A percentile compares a stretch with the other conserved stretches of the same genome.
phyloP scores from a whole-genome alignment of 2,888 invertebrate species.

The Brachyptera putata region DNA sequence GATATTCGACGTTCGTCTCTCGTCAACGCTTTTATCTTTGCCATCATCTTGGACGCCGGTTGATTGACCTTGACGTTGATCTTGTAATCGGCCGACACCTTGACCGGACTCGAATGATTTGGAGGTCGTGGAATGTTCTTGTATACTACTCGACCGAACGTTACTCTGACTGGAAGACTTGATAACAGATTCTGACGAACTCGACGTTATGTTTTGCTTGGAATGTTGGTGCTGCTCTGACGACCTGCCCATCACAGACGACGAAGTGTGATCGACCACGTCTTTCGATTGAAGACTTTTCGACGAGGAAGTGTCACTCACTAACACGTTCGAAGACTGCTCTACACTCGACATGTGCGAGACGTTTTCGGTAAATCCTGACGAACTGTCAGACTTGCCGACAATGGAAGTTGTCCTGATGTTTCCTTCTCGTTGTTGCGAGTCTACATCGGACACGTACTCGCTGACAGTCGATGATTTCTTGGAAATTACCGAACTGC shows the following conservation, averaged over 20 bases:
- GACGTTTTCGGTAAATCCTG: neutral
- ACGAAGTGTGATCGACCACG: neutral
- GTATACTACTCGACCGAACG: neutral
- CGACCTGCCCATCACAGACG: neutral
- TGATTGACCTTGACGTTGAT: slow-evolving; percentile 1
- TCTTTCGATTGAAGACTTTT: too few species aligned
- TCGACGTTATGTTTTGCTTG: slow-evolving; percentile 1
- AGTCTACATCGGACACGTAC: neutral
- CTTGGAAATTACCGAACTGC: neutral
- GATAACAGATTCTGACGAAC: neutral
- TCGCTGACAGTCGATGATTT: neutral
- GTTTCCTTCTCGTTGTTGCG: too few species aligned
- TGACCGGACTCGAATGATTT: neutral
- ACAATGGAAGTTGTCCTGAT: too few species aligned
- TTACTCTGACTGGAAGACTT: slow-evolving; percentile 15
- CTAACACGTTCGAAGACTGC: too few species aligned
- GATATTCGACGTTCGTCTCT: neutral
- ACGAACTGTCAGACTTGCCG: too few species aligned
- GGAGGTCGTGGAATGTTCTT: neutral
- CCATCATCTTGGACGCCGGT: neutral
- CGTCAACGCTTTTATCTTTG: neutral
- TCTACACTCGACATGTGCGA: too few species aligned
- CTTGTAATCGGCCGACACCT: neutral
- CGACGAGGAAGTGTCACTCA: too few species aligned
- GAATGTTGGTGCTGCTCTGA: neutral